These are phyloP conservation scores for Paraplagusia blochii DNA, from an alignment of 2,113 vertebrate genomes.

Conservation along the genomic window DNA sequence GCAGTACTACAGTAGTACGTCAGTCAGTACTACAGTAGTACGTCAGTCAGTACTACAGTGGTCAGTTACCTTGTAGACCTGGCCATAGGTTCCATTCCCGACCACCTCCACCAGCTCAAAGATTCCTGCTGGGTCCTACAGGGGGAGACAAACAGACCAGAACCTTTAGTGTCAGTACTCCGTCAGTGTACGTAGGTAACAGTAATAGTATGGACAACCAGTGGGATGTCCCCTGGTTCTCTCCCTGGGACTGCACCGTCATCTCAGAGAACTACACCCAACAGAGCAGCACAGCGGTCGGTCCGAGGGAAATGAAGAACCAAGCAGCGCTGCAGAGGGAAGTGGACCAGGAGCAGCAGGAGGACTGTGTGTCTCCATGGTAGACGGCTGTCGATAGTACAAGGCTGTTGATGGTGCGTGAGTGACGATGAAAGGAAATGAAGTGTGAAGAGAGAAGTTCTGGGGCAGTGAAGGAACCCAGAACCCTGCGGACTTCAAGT, in stretches of 20 bases:
- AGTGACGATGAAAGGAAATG: too few relatives aligned
- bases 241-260: not conserved
- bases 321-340: conserved; percentile 23
- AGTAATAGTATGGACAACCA: not conserved
- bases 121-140: conserved; percentile 90
- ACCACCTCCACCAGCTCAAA: conserved; percentile 93
- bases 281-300: not conserved
- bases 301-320: conserved; percentile 4
- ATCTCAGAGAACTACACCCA: not conserved
- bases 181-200: too few relatives aligned
- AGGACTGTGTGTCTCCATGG: too few relatives aligned
- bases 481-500: too few relatives aligned
- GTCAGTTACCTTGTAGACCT: conserved; percentile 80
- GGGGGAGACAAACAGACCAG: not conserved
- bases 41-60: not conserved
- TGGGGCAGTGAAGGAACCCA: too few relatives aligned
- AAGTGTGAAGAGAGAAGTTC: too few relatives aligned
- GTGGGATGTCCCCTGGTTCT: too few relatives aligned
- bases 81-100: conserved; percentile 72
- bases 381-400: too few relatives aligned
- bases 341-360: conserved; percentile 7
- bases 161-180: too few relatives aligned
- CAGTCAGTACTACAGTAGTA: too few relatives aligned
- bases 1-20: too few relatives aligned
- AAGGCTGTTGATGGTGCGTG: too few relatives aligned